Base-by-base conservation (phyloP, 2,888 invertebrate species). In the Pyralis farinalis region DNA sequence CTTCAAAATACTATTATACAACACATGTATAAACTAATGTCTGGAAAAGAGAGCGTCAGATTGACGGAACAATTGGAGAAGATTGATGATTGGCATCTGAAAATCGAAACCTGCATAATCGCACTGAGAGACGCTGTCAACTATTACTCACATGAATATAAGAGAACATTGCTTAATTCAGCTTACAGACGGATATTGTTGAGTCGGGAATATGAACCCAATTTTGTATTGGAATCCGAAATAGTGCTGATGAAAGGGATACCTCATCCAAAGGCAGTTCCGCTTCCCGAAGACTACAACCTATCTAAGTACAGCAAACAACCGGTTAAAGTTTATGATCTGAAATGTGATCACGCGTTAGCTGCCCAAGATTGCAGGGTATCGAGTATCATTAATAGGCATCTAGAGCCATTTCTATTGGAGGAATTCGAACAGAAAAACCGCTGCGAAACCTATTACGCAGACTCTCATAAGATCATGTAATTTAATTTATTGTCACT, bases 361-460 rank as follows among this genome's bases (percentile, higher is more conserved):
- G 63, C 59, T 2, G 63, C 64, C 1, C 44, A 61, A 20, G 66
- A 77, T 36, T 52, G 51, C 30, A 58, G 55, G 44, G 55, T 75
- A 1, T 58, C 72, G 1, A 75, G 73, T 36, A 67, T 77, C n/a
- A 45, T 77, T 0, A 75, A 76, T 37, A 59, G 55, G 34, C 38
- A 58, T 12, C 40, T 72, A 0, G 68, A 72, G 9, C 40, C 49
- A 0, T 41, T 44, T 0, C 7, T 65, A 16, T 11, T 69, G 8
- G 60, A 69, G 43, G 58, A 63, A 9, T 72, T 62, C 25, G 53
- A 62, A 21, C 61, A 57, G 20, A 61, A 55, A 36, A 70, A 60
- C 35, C 54, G 63, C 1, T 70, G 72, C 46, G 55, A 65, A 12
- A 49, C 44, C 1, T 71, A 70, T 34, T 41, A 46, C 20, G 37